Evolutionary conservation across 35 echinoderm and acorn worm species (phyloP), one percentile per base, ranked within the genome.

Genomic region (Ptychodera flava): DNA sequence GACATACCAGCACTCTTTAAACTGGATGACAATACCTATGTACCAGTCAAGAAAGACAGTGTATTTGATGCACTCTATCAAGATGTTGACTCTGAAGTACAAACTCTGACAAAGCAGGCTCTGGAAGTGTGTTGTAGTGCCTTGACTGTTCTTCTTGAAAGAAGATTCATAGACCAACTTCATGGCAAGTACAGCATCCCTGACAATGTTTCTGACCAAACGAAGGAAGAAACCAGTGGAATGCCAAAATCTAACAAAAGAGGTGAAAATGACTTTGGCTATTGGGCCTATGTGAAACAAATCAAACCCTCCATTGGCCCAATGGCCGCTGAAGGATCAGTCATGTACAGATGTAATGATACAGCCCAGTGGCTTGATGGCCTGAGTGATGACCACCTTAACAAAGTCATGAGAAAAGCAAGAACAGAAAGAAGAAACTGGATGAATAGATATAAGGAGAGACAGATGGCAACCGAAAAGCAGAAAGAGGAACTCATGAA

Each of bases 161-260:
- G 78, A 79, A 79, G 78, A 79, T 31, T n/a, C n/a, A n/a, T n/a
- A n/a, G n/a, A n/a, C n/a, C n/a, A n/a, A n/a, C n/a, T n/a, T n/a
- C n/a, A n/a, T n/a, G n/a, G n/a, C n/a, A n/a, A n/a, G n/a, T n/a
- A n/a, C n/a, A n/a, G n/a, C n/a, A n/a, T n/a, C n/a, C n/a, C n/a
- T n/a, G n/a, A n/a, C n/a, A n/a, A 79, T 28, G 32, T 79, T 28
- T 28, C 78, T 6, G 78, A 28, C 78, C 78, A 79, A 79, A 30
- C 1, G 32, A 30, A 31, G 78, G 1, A 28, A 33, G 77, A 80
- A 28, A 86, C 85, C 30, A 86, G 33, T 28, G 1, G 78, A 1
- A 86, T 75, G 31, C 27, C 28, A 31, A 86, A 86, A 77, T 75
- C 38, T 10, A 86, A 86, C 28, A 86, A 86, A 34, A n/a, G 36